These are phyloP conservation scores for Leptopilina clavipes DNA, from an alignment of 1,140 invertebrate genomes.

Conservation along the genomic window DNA sequence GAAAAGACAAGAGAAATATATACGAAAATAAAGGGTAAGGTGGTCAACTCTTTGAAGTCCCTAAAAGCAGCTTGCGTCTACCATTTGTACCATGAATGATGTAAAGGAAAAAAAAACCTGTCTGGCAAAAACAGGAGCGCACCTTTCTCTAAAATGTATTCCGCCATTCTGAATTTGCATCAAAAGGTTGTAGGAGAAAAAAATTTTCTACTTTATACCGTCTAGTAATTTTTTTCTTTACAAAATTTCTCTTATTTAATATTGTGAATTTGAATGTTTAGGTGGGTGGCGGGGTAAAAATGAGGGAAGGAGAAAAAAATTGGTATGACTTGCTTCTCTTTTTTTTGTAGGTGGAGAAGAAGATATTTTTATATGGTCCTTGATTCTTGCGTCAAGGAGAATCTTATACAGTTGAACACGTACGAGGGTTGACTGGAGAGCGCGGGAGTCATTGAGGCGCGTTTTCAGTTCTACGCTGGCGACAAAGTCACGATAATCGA, in stretches of 20 bases:
- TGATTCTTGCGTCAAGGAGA: background rate
- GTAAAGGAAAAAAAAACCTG: conserved; percentile 43
- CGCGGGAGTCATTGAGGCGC: conserved; percentile 45
- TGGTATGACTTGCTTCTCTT: background rate
- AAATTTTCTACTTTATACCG: too few species aligned
- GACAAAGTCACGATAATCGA: conserved; percentile 72
- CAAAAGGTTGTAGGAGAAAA: background rate
- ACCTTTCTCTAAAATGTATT: conserved; percentile 14
- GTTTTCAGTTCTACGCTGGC: conserved; percentile 68
- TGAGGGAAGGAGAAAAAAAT: too few species aligned
- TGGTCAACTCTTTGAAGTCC: conserved; percentile 67
- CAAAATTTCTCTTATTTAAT: too few species aligned
- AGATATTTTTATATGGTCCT: background rate
- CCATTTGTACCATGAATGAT: conserved; percentile 46
- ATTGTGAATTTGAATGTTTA: too few species aligned
- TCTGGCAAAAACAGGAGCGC: conserved; percentile 42
- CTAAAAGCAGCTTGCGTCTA: conserved; percentile 63
- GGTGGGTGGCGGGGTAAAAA: too few species aligned
- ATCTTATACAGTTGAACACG: background rate
- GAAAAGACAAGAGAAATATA: conserved; percentile 51
- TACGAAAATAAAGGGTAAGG: conserved; percentile 39
- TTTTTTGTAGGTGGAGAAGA: background rate
- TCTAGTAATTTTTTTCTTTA: background rate
- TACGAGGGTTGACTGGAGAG: conserved; percentile 7
- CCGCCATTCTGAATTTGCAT: background rate